Evolutionary conservation across 1,140 invertebrate species (phyloP).

Genomic region (Samia ricini): DNA sequence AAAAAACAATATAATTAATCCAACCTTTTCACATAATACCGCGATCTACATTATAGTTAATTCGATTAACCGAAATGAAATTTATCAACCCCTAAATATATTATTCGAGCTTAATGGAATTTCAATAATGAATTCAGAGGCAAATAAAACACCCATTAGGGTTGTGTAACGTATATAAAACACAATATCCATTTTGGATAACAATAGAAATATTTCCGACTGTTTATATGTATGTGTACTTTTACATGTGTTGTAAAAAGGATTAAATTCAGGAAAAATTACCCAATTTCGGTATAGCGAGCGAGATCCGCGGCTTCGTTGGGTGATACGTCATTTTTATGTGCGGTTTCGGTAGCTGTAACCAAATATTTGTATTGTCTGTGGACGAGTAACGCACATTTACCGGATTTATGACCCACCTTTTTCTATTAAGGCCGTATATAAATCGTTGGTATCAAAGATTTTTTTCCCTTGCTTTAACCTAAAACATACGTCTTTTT

Average conservation of each 20-base stretch:
- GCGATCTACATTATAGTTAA: not conserved
- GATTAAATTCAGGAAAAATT: slow-evolving; percentile 42
- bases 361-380: slow-evolving; percentile 53
- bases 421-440: slow-evolving; percentile 40
- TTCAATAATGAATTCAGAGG: slow-evolving; percentile 12
- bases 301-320: slow-evolving; percentile 12
- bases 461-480: slow-evolving; percentile 30
- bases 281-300: slow-evolving; percentile 32
- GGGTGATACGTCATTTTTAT: slow-evolving; percentile 44
- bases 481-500: slow-evolving; percentile 17
- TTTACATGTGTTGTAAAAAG: too few relatives aligned
- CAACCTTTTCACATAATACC: not conserved
- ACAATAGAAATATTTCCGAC: slow-evolving; percentile 14
- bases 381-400: slow-evolving; percentile 37
- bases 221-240: slow-evolving; percentile 9
- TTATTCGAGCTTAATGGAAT: slow-evolving; percentile 11
- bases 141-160: slow-evolving; percentile 9
- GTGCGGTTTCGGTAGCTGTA: slow-evolving; percentile 23
- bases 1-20: not conserved
- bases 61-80: not conserved
- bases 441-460: slow-evolving; percentile 19
- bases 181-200: slow-evolving; percentile 8
- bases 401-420: slow-evolving; percentile 36
- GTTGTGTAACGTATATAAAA: slow-evolving; percentile 4
- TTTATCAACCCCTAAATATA: slow-evolving; percentile 3